Evolutionary conservation across 2,888 invertebrate genomes (phyloP).

Genomic region (Ryuthela nishihirai): DNA sequence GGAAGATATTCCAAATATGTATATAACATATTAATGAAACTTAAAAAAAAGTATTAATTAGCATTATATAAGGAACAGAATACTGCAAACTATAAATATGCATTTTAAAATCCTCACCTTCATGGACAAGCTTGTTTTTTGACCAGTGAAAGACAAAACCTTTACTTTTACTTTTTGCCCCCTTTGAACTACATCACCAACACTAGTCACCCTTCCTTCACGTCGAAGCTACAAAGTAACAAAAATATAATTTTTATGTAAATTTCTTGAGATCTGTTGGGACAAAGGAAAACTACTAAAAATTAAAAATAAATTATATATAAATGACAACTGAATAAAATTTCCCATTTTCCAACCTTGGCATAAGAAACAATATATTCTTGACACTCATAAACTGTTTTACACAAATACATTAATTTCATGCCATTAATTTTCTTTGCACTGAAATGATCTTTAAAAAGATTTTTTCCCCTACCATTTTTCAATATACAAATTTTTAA

Average conservation of each 20-base stretch:
- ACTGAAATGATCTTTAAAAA: background rate
- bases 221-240: slow-evolving; percentile 71
- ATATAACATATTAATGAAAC: too few species aligned
- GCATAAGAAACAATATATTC: too few species aligned
- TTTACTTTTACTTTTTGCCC: slow-evolving; percentile 81
- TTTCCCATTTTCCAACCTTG: background rate
- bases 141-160: slow-evolving; percentile 85
- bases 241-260: background rate
- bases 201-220: slow-evolving; percentile 90
- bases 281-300: background rate
- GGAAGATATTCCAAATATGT: too few species aligned
- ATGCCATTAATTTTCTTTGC: too few species aligned
- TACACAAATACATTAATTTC: too few species aligned
- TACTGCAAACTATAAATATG: too few species aligned
- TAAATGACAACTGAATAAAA: background rate
- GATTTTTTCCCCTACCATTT: background rate
- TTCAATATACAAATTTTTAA: too few species aligned
- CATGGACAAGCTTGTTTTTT: slow-evolving; percentile 92
- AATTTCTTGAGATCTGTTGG: too few species aligned
- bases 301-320: background rate
- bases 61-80: too few species aligned
- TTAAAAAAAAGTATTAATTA: too few species aligned
- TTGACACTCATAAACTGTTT: too few species aligned
- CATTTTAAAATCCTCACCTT: too few species aligned
- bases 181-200: slow-evolving; percentile 85